These are phyloP conservation scores for Archocentrus centrarchus DNA, from an alignment of 2,113 vertebrate species.

Conservation along the genomic window DNA sequence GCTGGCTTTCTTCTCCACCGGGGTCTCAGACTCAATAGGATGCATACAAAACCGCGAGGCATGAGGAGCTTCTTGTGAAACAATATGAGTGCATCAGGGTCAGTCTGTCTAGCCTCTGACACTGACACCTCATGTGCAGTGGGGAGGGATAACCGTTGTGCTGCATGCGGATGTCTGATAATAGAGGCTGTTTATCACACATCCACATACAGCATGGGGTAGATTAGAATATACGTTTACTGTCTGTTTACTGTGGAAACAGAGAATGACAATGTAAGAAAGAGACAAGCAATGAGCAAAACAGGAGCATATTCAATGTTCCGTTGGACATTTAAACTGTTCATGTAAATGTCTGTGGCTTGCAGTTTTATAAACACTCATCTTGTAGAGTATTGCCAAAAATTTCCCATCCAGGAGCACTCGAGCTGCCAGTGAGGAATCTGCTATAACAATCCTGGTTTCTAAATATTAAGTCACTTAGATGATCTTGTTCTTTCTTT, in stretches of 20 bases:
- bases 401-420: not conserved
- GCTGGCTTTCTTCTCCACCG: slow-evolving; percentile 60
- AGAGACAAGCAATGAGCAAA: not conserved
- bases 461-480: not conserved
- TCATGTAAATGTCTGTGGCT: not conserved
- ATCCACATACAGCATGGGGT: not conserved
- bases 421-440: not conserved
- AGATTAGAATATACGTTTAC: not conserved
- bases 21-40: slow-evolving; percentile 49
- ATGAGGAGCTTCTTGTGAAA: slow-evolving; percentile 59
- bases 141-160: not conserved
- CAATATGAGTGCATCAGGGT: slow-evolving; percentile 61
- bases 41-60: slow-evolving; percentile 38
- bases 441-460: not conserved
- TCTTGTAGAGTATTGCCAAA: not conserved
- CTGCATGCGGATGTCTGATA: not conserved
- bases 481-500: not conserved
- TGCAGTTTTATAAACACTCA: not conserved
- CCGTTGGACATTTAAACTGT: not conserved
- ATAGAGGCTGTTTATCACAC: not conserved
- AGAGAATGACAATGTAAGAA: not conserved
- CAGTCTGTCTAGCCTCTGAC: slow-evolving; percentile 52
- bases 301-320: not conserved
- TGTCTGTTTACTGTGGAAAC: not conserved
- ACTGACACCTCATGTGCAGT: slow-evolving; percentile 11